Evolutionary conservation across 2,888 invertebrate genomes (phyloP).

Genomic region (Mythimna ferrago): DNA sequence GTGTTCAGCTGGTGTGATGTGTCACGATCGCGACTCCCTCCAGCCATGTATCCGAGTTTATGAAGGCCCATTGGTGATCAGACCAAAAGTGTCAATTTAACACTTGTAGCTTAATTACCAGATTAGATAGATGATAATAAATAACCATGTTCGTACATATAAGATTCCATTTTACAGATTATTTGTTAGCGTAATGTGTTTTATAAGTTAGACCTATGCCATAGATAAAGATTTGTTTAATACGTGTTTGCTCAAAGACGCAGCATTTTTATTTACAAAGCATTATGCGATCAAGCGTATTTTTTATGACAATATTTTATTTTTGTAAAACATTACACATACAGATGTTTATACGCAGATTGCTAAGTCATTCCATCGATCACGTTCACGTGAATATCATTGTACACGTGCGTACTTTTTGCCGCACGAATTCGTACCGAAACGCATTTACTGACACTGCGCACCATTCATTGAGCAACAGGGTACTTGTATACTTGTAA

Average conservation of each 20-base stretch:
- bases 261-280: conserved; percentile 3
- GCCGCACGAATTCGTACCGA: conserved; percentile 40
- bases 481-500: background rate
- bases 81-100: background rate
- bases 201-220: conserved; percentile 12
- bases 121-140: conserved; percentile 6
- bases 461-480: background rate
- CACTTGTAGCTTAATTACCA: background rate
- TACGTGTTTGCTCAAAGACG: conserved; percentile 9
- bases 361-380: background rate
- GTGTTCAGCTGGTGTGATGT: background rate
- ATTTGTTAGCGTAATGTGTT: conserved; percentile 16
- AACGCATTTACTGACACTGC: conserved; percentile 46
- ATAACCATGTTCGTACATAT: conserved; percentile 6
- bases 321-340: background rate
- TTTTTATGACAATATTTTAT: background rate
- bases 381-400: background rate
- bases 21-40: too few relatives aligned
- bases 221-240: conserved; percentile 20
- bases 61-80: background rate
- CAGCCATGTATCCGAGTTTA: background rate
- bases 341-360: background rate
- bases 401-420: background rate
- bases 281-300: background rate
- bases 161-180: background rate